These are phyloP conservation scores for Apamea anceps DNA, from an alignment of 2,888 invertebrate species.

Conservation along the genomic window DNA sequence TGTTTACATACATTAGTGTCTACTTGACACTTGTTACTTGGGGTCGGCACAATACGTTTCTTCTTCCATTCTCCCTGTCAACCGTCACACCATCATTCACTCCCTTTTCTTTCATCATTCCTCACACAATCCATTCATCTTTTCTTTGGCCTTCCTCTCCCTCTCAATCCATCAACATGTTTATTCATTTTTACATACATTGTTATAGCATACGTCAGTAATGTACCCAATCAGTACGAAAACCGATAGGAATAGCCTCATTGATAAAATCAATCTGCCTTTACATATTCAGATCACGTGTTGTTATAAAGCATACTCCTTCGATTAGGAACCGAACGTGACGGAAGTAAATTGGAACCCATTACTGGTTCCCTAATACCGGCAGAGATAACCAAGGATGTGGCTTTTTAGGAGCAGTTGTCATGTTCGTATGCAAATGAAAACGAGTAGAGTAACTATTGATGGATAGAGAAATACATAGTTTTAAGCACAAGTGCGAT, in stretches of 20 bases:
- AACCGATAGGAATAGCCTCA: slow-evolving; percentile 24
- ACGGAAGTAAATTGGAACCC: slow-evolving; percentile 69
- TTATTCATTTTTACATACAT: not conserved
- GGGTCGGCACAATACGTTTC: not conserved
- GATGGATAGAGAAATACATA: not conserved
- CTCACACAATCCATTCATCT: not conserved
- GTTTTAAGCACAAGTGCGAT: not conserved
- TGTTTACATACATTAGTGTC: not conserved
- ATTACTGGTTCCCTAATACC: slow-evolving; percentile 55
- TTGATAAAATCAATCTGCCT: slow-evolving; percentile 54
- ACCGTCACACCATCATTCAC: not conserved
- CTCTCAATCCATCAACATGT: not conserved
- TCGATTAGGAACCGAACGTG: slow-evolving; percentile 75
- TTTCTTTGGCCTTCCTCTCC: not conserved
- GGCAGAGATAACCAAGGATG: slow-evolving; percentile 23
- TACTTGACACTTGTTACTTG: not conserved
- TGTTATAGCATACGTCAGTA: not conserved
- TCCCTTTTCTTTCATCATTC: not conserved
- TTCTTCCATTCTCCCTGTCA: not conserved
- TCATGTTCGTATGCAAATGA: slow-evolving; percentile 12
- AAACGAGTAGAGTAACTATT: not conserved
- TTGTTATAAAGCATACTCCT: slow-evolving; percentile 72
- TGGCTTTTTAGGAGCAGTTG: slow-evolving; percentile 10
- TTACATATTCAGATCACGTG: slow-evolving; percentile 73
- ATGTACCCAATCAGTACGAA: slow-evolving; percentile 32